Evolutionary conservation across 2,888 invertebrate genomes (phyloP).

Genomic region (Heliothis peltigera): DNA sequence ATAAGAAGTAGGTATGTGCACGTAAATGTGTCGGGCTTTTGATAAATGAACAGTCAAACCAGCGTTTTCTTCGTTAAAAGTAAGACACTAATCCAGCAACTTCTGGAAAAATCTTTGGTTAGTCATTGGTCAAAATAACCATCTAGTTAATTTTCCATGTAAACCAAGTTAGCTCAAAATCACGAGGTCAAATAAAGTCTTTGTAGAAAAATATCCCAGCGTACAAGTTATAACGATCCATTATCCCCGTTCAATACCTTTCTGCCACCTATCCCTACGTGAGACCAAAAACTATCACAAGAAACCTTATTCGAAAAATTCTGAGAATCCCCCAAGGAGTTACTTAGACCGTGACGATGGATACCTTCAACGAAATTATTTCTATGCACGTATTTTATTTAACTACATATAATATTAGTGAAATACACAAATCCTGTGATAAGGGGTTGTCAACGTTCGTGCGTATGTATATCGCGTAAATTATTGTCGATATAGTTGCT

Average conservation of each 20-base stretch:
- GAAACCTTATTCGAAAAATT: constrained; percentile 18
- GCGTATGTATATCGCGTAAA: constrained; percentile 39
- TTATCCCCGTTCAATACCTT: neutral
- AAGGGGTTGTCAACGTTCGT: constrained; percentile 42
- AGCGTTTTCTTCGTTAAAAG: too few relatives aligned
- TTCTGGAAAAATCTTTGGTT: too few relatives aligned
- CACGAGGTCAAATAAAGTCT: too few relatives aligned
- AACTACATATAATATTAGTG: constrained; percentile 9
- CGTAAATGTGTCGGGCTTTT: too few relatives aligned
- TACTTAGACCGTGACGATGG: constrained; percentile 17
- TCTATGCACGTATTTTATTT: constrained; percentile 13
- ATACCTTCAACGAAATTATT: constrained; percentile 27
- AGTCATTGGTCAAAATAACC: too few relatives aligned
- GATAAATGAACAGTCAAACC: too few relatives aligned
- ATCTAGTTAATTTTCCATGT: too few relatives aligned
- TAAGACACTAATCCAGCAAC: too few relatives aligned
- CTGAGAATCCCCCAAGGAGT: constrained; percentile 28
- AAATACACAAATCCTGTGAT: constrained; percentile 41
- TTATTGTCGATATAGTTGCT: constrained; percentile 41
- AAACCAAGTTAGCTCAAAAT: too few relatives aligned
- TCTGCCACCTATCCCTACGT: constrained; percentile 4
- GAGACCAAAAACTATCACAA: constrained; percentile 21
- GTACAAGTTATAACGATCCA: neutral
- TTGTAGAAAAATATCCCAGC: too few relatives aligned
- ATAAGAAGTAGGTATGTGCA: neutral